phyloP scores from a whole-genome alignment of 2,888 invertebrate genomes.

The Drosophila fulvimacula region DNA sequence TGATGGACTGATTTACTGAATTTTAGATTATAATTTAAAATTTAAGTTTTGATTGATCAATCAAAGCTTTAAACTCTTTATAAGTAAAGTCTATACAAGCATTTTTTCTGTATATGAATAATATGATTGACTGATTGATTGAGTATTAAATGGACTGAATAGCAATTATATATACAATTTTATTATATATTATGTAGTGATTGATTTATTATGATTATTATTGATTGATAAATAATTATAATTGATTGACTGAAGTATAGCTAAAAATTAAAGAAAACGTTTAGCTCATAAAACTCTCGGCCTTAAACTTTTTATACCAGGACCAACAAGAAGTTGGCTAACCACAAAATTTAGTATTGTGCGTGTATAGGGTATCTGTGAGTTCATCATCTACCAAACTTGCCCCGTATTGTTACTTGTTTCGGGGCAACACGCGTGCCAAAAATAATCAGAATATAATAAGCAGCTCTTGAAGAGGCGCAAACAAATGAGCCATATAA shows the following conservation, averaged over 20 bases:
- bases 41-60: too few relatives aligned
- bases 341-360: accelerated
- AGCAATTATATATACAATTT: not conserved
- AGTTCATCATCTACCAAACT: not conserved
- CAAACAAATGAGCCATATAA: conserved; percentile 75
- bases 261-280: too few relatives aligned
- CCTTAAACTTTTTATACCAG: not conserved
- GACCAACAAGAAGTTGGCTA: not conserved
- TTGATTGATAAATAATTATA: not conserved
- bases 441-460: conserved; percentile 74
- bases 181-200: not conserved
- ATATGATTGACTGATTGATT: not conserved
- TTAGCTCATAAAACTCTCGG: too few relatives aligned
- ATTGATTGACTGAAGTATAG: not conserved
- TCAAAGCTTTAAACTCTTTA: too few relatives aligned
- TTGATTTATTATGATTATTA: not conserved
- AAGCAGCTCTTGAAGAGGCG: conserved; percentile 69
- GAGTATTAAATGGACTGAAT: not conserved
- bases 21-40: too few relatives aligned
- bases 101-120: too few relatives aligned
- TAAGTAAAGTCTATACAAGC: too few relatives aligned
- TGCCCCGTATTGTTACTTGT: conserved; percentile 9
- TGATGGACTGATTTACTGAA: too few relatives aligned
- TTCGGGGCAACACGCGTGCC: conserved; percentile 58
- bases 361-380: conserved; percentile 15